phyloP scores from a whole-genome alignment of 2,888 invertebrate genomes.

The Hybos culiciformis region DNA sequence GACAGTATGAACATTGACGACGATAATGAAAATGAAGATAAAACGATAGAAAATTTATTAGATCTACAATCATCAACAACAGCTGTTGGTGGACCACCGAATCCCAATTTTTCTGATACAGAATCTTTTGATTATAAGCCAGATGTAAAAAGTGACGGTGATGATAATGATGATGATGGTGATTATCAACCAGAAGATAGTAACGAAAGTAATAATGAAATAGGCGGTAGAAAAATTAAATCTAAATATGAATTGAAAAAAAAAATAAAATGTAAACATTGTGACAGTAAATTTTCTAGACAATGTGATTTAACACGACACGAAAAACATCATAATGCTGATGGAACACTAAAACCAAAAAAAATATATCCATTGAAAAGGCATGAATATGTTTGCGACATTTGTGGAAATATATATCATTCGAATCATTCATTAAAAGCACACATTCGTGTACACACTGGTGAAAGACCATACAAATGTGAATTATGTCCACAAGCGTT shows the following conservation, averaged over 20 bases:
- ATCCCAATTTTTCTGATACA: no score
- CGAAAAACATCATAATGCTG: neutral
- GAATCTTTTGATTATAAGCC: no score
- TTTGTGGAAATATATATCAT: neutral
- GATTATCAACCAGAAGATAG: neutral
- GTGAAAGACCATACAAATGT: neutral
- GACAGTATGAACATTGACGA: neutral
- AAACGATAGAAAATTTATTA: neutral
- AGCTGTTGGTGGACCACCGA: no score
- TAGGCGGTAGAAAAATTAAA: neutral
- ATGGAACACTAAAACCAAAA: neutral
- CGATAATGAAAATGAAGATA: neutral
- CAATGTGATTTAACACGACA: neutral
- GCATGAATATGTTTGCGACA: conserved; percentile 1
- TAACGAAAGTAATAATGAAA: neutral
- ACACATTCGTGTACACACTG: neutral
- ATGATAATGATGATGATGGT: neutral
- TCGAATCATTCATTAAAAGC: neutral
- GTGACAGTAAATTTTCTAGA: no score
- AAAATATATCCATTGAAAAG: neutral
- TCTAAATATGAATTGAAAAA: neutral
- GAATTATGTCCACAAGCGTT: conserved; percentile 1
- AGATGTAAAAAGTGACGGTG: neutral
- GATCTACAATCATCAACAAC: neutral
- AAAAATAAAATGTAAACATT: neutral